Base-by-base conservation (phyloP, 2,797 vertebrate genomes). In the Halcyon chelicuti region DNA sequence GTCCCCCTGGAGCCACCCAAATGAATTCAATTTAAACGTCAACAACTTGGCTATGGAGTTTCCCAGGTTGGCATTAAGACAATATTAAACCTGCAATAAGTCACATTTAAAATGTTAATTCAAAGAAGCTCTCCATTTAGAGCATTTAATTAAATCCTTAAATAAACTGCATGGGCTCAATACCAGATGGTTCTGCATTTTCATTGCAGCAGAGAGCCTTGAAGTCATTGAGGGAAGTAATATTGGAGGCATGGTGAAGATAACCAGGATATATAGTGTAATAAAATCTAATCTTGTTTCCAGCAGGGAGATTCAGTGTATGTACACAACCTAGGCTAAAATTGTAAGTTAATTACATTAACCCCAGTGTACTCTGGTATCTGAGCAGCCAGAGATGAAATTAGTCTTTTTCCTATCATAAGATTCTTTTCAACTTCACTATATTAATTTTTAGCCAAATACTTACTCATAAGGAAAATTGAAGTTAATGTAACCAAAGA, bases 141-240 rank as follows among this genome's bases (percentile, higher is more conserved):
- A 97, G 97, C 98, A 98, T 98, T 98, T 99, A 98, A 99, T 99
- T 98, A 98, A 98, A 98, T 98, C 98, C 98, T 99, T 98, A 98
- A 98, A 98, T 98, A 99, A 99, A 98, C 98, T 97, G 98, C 97
- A 90, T 78, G 95, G 96, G 98, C 98, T 98, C 98, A 96, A 96
- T 92, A 98, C 98, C 98, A 98, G 98, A 98, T 98, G 98, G 98
- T 97, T 98, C 97, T 96, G 96, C 96, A 87, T 97, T 97, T 97
- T 96, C 97, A 97, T 93, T 94, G 97, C 97, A 93, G 97, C 96
- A 85, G 95, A 93, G 97, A 97, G 97, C 97, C 96, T 97, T 96
- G 97, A 96, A 98, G 97, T 98, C 98, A 97, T 97, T 97, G 97
- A 97, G 96, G 96, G 95, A 98, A 98, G 98, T 97, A 97, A 98